A percentile compares a stretch with the other conserved stretches of the same genome.
These are phyloP conservation scores for Ips nitidus DNA, from an alignment of 1,140 invertebrate genomes.

Conservation along the genomic window DNA sequence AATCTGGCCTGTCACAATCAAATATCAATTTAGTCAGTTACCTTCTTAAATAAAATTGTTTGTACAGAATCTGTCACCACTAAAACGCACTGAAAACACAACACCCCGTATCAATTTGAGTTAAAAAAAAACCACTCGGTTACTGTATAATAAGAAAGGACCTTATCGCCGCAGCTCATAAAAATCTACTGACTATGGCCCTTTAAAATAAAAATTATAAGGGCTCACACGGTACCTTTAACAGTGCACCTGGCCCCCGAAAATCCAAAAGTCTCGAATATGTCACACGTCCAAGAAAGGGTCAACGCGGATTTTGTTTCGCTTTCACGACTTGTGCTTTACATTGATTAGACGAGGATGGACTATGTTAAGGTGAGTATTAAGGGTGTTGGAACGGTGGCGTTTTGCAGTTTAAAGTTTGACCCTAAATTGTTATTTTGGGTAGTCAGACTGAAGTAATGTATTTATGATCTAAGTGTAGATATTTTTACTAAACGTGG, in stretches of 20 bases:
- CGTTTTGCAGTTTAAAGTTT: not conserved
- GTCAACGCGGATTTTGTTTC: constrained; percentile 36
- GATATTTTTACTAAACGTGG: too few relatives aligned
- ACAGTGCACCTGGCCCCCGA: constrained; percentile 15
- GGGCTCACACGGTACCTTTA: too few relatives aligned
- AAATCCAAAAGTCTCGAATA: constrained; percentile 26
- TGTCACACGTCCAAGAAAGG: constrained; percentile 43
- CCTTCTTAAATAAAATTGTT: too few relatives aligned
- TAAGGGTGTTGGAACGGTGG: constrained; percentile 22
- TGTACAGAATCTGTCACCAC: too few relatives aligned
- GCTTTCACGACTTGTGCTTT: constrained; percentile 1
- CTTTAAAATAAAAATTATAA: not conserved
- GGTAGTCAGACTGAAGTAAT: too few relatives aligned
- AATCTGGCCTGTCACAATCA: too few relatives aligned
- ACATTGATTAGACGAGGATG: constrained; percentile 8
- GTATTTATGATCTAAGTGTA: too few relatives aligned
- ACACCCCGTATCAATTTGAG: too few relatives aligned
- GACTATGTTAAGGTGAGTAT: not conserved
- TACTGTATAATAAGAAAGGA: not conserved
- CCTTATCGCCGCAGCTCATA: constrained; percentile 3
- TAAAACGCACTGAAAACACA: too few relatives aligned
- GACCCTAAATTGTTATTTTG: too few relatives aligned
- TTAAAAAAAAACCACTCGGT: too few relatives aligned
- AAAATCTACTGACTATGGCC: constrained; percentile 27
- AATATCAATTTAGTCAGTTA: too few relatives aligned